Base-by-base conservation (phyloP, 2,888 invertebrate genomes). In the Philereme vetulata region DNA sequence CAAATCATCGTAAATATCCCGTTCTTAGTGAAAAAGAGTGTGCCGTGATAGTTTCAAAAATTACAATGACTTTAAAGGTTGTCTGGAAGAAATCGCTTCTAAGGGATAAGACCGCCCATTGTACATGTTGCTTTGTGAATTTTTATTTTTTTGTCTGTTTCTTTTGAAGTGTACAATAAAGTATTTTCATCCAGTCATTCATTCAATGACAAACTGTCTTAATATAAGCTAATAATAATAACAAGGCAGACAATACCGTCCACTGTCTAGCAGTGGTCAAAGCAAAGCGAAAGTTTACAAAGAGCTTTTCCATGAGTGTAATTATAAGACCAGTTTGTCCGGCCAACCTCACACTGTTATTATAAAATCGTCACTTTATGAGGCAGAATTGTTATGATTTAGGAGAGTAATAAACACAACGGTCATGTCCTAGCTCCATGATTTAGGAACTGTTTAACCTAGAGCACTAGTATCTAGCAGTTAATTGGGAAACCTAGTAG, bases 391-490 rank as follows among this genome's bases (percentile, higher is more conserved):
- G 44, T 36, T 62, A 50, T 62, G 55, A 58, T 62, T 55, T 58
- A 62, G 48, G 5, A 46, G 34, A n/a, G 58, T 55, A 51, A 51
- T 62, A 51, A 62, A 62, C 34, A 47, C 51, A 51, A 46, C 54
- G 51, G 36, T 53, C 51, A 35, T 54, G 54, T 34, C 35, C 58
- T 55, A 55, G 51, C 55, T 50, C 42, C 4, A 46, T 62, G 50
- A 53, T 61, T 52, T 34, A 61, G 50, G 21, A 32, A 21, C 32
- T 21, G 8, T 6, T 8, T 51, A 51, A 47, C 35, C 47, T 51
- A 51, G 56, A 1, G 42, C 40, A 54, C 47, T 40, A 34, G 36
- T 47, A 40, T 38, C 40, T 5, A 11, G 21, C 21, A 21, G 21
- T 21, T 21, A 1, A 21, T 21, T 21, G 4, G 43, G 9, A 48